These are phyloP conservation scores for Piscicola geometra DNA, from an alignment of 2,888 invertebrate species.

Conservation along the genomic window DNA sequence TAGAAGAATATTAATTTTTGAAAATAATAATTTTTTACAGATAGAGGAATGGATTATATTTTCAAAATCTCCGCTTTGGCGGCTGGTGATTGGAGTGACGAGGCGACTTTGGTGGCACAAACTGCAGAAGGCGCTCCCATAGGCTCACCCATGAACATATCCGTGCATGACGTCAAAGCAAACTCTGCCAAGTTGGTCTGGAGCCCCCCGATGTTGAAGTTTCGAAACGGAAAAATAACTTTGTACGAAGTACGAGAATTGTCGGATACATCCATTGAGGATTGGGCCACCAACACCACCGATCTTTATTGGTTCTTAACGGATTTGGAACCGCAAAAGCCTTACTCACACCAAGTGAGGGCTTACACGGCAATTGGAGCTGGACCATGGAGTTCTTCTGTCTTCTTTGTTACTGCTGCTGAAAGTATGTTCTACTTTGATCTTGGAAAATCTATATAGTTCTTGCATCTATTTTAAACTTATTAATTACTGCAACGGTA, in stretches of 20 bases:
- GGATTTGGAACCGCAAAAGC: background rate
- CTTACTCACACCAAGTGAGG: conserved; percentile 34
- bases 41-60: background rate
- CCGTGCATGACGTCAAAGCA: conserved; percentile 22
- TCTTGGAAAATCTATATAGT: too few species aligned
- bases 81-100: background rate
- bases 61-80: conserved; percentile 4
- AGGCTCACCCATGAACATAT: conserved; percentile 35
- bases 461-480: too few species aligned
- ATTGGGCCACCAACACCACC: conserved; percentile 38
- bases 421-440: conserved; percentile 20
- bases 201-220: conserved; percentile 33
- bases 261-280: conserved; percentile 29
- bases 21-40: background rate
- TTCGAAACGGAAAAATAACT: conserved; percentile 33
- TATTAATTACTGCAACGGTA: too few species aligned
- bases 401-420: conserved; percentile 22
- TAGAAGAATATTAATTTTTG: background rate
- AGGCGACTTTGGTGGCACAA: background rate
- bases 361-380: conserved; percentile 31
- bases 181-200: conserved; percentile 28
- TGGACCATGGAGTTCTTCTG: conserved; percentile 35
- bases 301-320: conserved; percentile 23
- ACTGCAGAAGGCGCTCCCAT: conserved; percentile 23
- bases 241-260: conserved; percentile 33